Evolutionary conservation across 2,888 invertebrate species (phyloP).

Genomic region (Volucella bombylans): DNA sequence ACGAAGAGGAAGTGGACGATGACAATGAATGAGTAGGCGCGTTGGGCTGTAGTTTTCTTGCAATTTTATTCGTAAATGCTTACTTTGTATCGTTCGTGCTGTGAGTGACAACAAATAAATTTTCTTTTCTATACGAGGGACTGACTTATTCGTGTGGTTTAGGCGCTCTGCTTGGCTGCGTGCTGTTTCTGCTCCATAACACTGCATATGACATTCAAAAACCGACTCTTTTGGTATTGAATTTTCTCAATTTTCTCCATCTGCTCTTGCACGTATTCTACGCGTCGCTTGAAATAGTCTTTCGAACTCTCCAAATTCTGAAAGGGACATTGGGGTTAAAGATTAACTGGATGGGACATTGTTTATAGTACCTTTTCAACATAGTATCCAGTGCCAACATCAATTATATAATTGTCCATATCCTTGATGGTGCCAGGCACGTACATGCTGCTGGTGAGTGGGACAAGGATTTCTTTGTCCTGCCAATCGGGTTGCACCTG

Average conservation of each 20-base stretch:
- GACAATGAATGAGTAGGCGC: slow-evolving; percentile 15
- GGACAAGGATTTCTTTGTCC: slow-evolving; percentile 94
- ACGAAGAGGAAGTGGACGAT: slow-evolving; percentile 84
- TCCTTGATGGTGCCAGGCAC: slow-evolving; percentile 94
- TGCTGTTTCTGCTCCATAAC: slow-evolving; percentile 88
- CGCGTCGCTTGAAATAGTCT: slow-evolving; percentile 96
- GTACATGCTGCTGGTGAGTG: slow-evolving; percentile 98
- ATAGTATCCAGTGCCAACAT: slow-evolving; percentile 98
- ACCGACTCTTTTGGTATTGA: slow-evolving; percentile 88
- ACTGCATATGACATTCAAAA: slow-evolving; percentile 89
- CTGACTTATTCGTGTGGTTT: slow-evolving; percentile 10
- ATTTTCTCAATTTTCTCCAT: slow-evolving; percentile 93
- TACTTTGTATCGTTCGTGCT: slow-evolving; percentile 62
- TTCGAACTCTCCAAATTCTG: slow-evolving; percentile 91
- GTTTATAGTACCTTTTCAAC: slow-evolving; percentile 90
- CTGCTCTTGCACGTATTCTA: slow-evolving; percentile 95
- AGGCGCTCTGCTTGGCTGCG: slow-evolving; percentile 76
- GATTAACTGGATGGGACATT: neutral
- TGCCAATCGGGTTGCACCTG: slow-evolving; percentile 89
- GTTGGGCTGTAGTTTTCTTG: slow-evolving; percentile 20
- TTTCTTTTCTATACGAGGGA: slow-evolving; percentile 8
- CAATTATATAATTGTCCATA: slow-evolving; percentile 93
- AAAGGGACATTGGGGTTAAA: slow-evolving; percentile 56
- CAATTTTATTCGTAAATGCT: slow-evolving; percentile 65
- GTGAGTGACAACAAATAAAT: slow-evolving; percentile 62